Base-by-base conservation (phyloP, 1,140 invertebrate genomes). In the Pemphigus obesinymphae region DNA sequence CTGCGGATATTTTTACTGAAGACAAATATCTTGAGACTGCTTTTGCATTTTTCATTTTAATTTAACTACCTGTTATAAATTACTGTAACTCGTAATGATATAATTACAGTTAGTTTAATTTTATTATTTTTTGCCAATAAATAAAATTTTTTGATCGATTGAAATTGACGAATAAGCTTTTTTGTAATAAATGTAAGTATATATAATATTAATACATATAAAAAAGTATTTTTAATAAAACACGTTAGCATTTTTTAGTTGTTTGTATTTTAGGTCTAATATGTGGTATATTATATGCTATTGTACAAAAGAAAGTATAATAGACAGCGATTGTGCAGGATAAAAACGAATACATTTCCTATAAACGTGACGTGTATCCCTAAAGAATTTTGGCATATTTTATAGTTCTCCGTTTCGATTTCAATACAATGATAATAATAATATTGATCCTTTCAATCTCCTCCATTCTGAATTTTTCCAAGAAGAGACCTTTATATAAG, bases 331-430 rank as follows among this genome's bases (percentile, higher is more conserved):
- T 73, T 73, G 70, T 73, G 3, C 43, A 45, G 1, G 8, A 50
- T 50, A 70, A 45, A 70, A n/a, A 50, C 70, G 3, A 7, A 8
- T 11, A 63, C 29, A 20, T 63, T 34, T 7, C 3, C 8, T 31
- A 17, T 3, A n/a, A 20, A 26, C 66, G 40, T 17, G 66, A 70
- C 23, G 43, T 20, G 43, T 66, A 29, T 61, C 55, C 55, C 29
- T 66, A 70, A 50, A 73, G 70, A 73, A 73, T 73, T 48, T 73
- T 31, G 70, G 26, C 45, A 50, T 73, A 73, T 73, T 73, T 70
- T 43, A 45, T 43, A 11, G 66, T 6, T 34, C 13, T 8, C 40
- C 40, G 20, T 23, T 20, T 73, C 43, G 70, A 31, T 29, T 73
- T 31, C 70, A 3, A 73, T 20, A 73, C 8, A 31, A 73, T 20